Conservation (phyloP, 2,888 invertebrate species). For the Omphaloscelis lunosa region DNA sequence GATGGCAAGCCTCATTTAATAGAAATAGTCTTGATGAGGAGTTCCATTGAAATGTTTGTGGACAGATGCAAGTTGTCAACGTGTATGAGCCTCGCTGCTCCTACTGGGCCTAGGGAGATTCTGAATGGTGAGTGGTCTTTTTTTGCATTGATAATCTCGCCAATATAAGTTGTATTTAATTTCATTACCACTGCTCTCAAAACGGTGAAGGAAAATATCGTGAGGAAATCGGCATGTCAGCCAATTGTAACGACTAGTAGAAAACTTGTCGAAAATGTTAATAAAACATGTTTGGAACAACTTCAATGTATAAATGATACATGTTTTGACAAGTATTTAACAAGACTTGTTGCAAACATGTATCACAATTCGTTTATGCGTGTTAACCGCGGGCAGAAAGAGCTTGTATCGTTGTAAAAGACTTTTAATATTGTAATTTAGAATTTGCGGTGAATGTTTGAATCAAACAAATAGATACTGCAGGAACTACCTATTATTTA, state of each 20-base stretch:
- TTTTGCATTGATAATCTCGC: too few species aligned
- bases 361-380: neutral
- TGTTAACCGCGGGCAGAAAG: too few species aligned
- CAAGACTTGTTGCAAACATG: neutral
- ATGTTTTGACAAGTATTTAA: neutral
- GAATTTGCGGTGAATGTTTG: too few species aligned
- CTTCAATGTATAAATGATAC: neutral
- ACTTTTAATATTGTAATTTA: too few species aligned
- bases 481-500: too few species aligned
- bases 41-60: conserved; percentile 94
- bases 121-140: conserved; percentile 90
- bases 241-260: neutral
- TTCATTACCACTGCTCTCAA: too few species aligned
- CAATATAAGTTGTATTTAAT: too few species aligned
- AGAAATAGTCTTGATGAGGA: conserved; percentile 93
- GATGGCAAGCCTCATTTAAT: conserved; percentile 97
- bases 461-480: too few species aligned
- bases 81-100: conserved; percentile 93
- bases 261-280: neutral
- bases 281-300: neutral
- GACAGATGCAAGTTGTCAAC: conserved; percentile 93
- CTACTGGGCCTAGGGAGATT: conserved; percentile 93
- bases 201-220: too few species aligned
- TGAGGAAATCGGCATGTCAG: too few species aligned
- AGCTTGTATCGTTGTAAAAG: too few species aligned